Evolutionary conservation across 64 coral and sea anemone species (phyloP).

Genomic region (Montipora foliosa): DNA sequence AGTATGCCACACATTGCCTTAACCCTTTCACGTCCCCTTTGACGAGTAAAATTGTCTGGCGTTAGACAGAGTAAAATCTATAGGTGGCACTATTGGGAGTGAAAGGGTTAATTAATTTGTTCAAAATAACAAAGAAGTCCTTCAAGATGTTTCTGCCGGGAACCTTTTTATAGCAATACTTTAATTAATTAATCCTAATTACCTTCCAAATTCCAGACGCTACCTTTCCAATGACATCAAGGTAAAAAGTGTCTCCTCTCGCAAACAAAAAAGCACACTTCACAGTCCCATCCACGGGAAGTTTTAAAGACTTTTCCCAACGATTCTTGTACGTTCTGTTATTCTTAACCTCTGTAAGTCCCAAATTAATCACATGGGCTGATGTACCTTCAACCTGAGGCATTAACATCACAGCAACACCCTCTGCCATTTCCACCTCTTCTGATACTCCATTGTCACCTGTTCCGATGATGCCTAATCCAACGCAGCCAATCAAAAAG

Average conservation of each 20-base stretch:
- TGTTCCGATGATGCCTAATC: slow-evolving; percentile 77
- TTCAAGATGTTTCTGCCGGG: not conserved
- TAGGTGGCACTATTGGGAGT: no score
- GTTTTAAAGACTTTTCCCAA: slow-evolving; percentile 86
- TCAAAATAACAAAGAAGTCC: not conserved
- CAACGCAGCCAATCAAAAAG: slow-evolving; percentile 80
- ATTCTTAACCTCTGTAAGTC: slow-evolving; percentile 82
- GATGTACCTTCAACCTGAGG: slow-evolving; percentile 78
- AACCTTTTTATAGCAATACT: not conserved
- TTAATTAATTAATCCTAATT: not conserved
- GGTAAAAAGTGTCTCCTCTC: slow-evolving; percentile 79
- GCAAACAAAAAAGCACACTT: slow-evolving; percentile 89
- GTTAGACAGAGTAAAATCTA: no score
- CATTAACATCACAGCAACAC: slow-evolving; percentile 84
- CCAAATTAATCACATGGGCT: slow-evolving; percentile 83
- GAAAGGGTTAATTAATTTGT: no score
- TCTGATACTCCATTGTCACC: slow-evolving; percentile 68
- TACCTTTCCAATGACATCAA: slow-evolving; percentile 93
- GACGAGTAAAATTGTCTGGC: no score
- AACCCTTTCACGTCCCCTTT: no score
- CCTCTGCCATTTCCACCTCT: slow-evolving; percentile 86
- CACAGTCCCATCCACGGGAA: slow-evolving; percentile 74
- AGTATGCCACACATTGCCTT: no score
- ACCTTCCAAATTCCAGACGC: slow-evolving; percentile 97
- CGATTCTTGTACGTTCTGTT: slow-evolving; percentile 88